Evolutionary conservation across 1,140 invertebrate species (phyloP), one percentile per base, ranked within the genome.

Genomic region (Anastrepha obliqua): DNA sequence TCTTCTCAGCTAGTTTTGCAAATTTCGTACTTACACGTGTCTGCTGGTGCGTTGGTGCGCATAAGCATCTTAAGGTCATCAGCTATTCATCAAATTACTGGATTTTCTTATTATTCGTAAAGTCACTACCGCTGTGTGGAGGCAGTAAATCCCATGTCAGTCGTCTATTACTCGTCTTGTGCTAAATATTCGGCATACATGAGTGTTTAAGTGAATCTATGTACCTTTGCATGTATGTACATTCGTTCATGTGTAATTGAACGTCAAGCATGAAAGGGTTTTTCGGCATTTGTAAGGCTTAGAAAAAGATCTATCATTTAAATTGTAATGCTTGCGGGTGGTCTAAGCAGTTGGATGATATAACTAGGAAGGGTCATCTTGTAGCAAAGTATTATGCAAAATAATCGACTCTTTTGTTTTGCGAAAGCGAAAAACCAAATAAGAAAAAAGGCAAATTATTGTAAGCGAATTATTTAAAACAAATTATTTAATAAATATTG

Each of bases 71-170:
- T 20, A 81, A 81, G 74, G 74, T 81, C 74, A 58, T 81, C 47
- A 55, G 47, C 44, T 81, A 81, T 81, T 81, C 74, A 81, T 81
- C 47, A 81, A 81, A 81, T 81, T 81, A 55, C 74, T 55, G 47
- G 47, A 51, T 81, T 81, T 81, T 81, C 74, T 81, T 81, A 55
- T 74, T 74, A 74, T 74, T 47, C 67, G 67, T 47, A 44, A 67
- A 67, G 67, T 44, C 67, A 74, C 39, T 74, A 29, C 29, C n/a
- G 6, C 3, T 42, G 39, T 3, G n/a, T 64, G 42, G 39, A 44
- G 67, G 42, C 15, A 74, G 67, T 74, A 74, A 74, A 74, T 74
- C 67, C 4, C 67, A 6, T 74, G 67, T 74, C 67, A 74, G 67
- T 74, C 67, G 67, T 74, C 29, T 29, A 29, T 29, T 29, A 74